Percentiles rank a stretch among this genome's conserved stretches.
Evolutionary conservation across 1,140 invertebrate genomes (phyloP).

Genomic region (Ylistrum balloti): DNA sequence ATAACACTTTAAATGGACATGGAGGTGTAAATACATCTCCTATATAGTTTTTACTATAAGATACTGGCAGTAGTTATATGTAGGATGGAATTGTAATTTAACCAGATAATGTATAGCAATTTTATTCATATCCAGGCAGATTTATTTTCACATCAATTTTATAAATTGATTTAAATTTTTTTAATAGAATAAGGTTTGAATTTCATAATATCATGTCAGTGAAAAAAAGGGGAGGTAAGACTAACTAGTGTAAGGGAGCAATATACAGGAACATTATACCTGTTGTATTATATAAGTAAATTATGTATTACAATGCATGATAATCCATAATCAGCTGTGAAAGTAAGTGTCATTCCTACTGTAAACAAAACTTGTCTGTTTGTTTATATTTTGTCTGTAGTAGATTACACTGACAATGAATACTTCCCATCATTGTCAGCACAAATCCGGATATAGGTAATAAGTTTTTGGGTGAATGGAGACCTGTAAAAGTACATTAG

Average conservation of each 20-base stretch:
- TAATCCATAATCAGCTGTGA: background rate
- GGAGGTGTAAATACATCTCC: background rate
- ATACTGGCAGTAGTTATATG: background rate
- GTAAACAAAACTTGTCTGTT: background rate
- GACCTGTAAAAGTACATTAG: conserved; percentile 3
- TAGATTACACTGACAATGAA: background rate
- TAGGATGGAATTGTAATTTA: background rate
- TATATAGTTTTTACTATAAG: too few species aligned
- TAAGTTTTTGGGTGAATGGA: background rate
- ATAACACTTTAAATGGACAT: background rate
- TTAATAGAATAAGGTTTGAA: background rate
- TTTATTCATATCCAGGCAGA: background rate
- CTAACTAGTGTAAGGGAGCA: background rate
- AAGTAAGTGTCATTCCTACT: background rate
- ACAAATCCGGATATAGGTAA: background rate
- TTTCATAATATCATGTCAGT: too few species aligned
- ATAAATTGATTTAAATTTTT: background rate
- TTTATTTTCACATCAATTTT: conserved; percentile 7
- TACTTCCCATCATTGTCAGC: background rate
- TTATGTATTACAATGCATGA: background rate
- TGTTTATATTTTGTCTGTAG: background rate
- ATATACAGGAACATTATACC: background rate
- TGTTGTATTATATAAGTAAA: background rate
- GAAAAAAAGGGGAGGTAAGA: too few species aligned
- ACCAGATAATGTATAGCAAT: background rate